These are phyloP conservation scores for Alauda arvensis DNA, from an alignment of 2,797 vertebrate genomes.

Conservation along the genomic window DNA sequence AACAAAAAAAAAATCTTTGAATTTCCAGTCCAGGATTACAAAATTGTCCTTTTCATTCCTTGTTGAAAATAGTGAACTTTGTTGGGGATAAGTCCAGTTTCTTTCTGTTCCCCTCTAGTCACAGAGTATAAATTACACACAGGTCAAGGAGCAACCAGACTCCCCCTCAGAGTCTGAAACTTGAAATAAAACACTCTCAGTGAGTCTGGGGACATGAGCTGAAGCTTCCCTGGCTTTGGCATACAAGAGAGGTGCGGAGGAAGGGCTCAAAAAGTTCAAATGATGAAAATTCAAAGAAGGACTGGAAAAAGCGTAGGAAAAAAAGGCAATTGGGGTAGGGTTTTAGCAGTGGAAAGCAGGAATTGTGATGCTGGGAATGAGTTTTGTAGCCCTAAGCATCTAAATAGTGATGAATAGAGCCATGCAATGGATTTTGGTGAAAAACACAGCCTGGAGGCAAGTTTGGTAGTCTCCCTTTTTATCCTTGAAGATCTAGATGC, in stretches of 20 bases:
- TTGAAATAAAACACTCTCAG: neutral
- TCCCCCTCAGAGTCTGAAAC: neutral
- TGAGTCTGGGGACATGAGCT: neutral
- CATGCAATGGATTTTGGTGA: neutral
- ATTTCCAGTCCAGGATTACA: neutral
- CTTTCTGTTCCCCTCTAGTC: neutral
- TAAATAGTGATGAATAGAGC: neutral
- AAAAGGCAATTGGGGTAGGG: neutral
- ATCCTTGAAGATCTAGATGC: neutral
- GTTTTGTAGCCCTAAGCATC: neutral
- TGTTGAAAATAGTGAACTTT: neutral
- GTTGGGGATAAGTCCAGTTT: neutral
- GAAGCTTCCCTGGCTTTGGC: neutral
- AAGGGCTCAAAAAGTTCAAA: neutral
- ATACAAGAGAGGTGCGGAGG: accelerated
- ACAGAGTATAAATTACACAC: neutral
- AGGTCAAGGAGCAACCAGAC: neutral
- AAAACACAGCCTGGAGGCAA: neutral
- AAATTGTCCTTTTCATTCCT: neutral
- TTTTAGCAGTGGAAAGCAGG: neutral
- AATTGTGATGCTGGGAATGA: neutral
- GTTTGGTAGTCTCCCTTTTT: neutral
- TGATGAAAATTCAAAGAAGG: neutral
- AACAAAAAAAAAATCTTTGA: neutral
- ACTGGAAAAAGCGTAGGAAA: neutral